Evolutionary conservation across 2,113 vertebrate species (phyloP).

Genomic region (mouse (Mus musculus)): DNA sequence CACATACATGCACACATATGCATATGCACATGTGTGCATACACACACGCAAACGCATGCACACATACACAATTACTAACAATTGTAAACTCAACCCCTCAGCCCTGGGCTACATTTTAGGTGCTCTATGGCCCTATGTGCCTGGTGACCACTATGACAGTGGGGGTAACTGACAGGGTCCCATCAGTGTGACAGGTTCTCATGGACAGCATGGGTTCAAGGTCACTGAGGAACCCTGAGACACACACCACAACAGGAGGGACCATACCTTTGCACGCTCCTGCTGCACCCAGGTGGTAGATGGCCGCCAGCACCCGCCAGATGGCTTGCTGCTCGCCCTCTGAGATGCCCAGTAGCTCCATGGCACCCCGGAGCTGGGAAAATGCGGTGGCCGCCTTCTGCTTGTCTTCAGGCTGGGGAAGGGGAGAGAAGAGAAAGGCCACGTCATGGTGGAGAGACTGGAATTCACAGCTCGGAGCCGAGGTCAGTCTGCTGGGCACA

Average conservation of each 20-base stretch:
- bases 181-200: background rate
- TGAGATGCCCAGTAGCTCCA: constrained; percentile 91
- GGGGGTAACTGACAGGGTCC: rapidly evolving
- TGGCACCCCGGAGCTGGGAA: constrained; percentile 90
- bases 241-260: background rate
- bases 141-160: rapidly evolving
- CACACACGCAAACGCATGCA: background rate
- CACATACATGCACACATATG: background rate
- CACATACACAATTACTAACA: background rate
- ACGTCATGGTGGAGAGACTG: rapidly evolving
- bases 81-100: background rate
- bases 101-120: rapidly evolving
- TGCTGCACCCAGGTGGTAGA: constrained; percentile 95
- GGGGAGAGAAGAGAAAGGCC: background rate
- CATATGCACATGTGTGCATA: background rate
- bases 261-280: constrained; percentile 94
- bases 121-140: rapidly evolving
- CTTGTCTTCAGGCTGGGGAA: constrained; percentile 93
- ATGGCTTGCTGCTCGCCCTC: constrained; percentile 90
- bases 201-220: background rate
- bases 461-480: background rate
- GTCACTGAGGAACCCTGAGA: background rate
- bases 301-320: constrained; percentile 93
- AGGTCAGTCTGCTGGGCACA: rapidly evolving
- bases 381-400: constrained; percentile 91